Conservation (phyloP, 2,888 invertebrate genomes). For the Rhagophthalmus giganteus region DNA sequence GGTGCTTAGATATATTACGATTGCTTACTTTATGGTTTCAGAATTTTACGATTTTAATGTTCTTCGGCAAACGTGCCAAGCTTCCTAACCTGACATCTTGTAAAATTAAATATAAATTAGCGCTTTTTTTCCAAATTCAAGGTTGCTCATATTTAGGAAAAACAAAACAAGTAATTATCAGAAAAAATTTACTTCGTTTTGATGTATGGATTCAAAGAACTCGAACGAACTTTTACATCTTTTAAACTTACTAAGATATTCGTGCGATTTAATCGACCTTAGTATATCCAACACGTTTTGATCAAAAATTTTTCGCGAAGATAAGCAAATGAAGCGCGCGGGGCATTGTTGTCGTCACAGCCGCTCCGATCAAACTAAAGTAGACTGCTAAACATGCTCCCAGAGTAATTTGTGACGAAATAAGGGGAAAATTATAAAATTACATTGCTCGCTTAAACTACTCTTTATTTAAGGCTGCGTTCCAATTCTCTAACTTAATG, state of each 20-base stretch:
- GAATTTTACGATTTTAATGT: slow-evolving; percentile 25
- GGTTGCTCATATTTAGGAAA: background rate
- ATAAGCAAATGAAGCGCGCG: slow-evolving; percentile 30
- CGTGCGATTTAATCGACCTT: too few species aligned
- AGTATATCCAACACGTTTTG: too few species aligned
- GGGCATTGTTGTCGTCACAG: slow-evolving; percentile 49
- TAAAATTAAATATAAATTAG: slow-evolving; percentile 29
- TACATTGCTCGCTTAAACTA: slow-evolving; percentile 57
- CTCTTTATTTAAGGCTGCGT: slow-evolving; percentile 53
- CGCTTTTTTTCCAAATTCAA: slow-evolving; percentile 5
- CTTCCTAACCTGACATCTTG: slow-evolving; percentile 1
- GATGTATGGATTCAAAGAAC: background rate
- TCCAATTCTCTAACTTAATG: slow-evolving; percentile 34
- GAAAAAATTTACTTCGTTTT: background rate
- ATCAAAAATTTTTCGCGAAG: slow-evolving; percentile 25
- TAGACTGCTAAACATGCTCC: slow-evolving; percentile 55
- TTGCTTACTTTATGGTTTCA: slow-evolving; percentile 35
- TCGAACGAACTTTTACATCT: too few species aligned
- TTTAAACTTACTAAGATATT: too few species aligned
- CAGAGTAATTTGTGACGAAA: slow-evolving; percentile 59
- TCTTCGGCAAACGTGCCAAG: slow-evolving; percentile 2
- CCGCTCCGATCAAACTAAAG: slow-evolving; percentile 55
- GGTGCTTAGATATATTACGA: slow-evolving; percentile 51
- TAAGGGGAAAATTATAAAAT: slow-evolving; percentile 60
- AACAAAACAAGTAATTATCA: background rate